Evolutionary conservation across 2,888 invertebrate genomes (phyloP).

Genomic region (Panopea generosa): DNA sequence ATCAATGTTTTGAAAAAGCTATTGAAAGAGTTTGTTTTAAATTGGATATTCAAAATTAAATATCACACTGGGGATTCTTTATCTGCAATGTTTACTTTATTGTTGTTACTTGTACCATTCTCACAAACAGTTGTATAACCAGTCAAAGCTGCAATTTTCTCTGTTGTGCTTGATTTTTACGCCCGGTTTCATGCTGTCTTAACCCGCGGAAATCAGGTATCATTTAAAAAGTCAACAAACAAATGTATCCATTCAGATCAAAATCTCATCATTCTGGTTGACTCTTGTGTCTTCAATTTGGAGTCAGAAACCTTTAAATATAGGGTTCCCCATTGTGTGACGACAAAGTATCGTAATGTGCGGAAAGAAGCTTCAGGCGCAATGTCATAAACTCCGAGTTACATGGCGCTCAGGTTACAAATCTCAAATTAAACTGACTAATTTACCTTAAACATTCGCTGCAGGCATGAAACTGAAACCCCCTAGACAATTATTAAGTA

Average conservation of each 20-base stretch:
- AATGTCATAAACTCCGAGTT: constrained; percentile 17
- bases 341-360: constrained; percentile 16
- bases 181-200: no score
- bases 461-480: constrained; percentile 7
- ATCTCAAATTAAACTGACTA: constrained; percentile 40
- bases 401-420: constrained; percentile 12
- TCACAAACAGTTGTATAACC: no score
- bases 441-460: constrained; percentile 37
- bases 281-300: constrained; percentile 16
- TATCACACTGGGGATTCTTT: no score
- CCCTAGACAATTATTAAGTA: not conserved
- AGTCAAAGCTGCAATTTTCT: no score
- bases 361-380: constrained; percentile 15
- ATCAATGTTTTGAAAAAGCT: no score
- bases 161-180: no score
- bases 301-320: constrained; percentile 8
- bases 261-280: constrained; percentile 24
- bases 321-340: not conserved
- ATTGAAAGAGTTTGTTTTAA: no score
- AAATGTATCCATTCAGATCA: constrained; percentile 22
- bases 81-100: no score
- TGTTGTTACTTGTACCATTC: no score
- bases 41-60: no score
- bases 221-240: constrained; percentile 34
- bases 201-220: constrained; percentile 17